Evolutionary conservation across 2,797 vertebrate genomes (phyloP).

Genomic region (Rallus crepitans): DNA sequence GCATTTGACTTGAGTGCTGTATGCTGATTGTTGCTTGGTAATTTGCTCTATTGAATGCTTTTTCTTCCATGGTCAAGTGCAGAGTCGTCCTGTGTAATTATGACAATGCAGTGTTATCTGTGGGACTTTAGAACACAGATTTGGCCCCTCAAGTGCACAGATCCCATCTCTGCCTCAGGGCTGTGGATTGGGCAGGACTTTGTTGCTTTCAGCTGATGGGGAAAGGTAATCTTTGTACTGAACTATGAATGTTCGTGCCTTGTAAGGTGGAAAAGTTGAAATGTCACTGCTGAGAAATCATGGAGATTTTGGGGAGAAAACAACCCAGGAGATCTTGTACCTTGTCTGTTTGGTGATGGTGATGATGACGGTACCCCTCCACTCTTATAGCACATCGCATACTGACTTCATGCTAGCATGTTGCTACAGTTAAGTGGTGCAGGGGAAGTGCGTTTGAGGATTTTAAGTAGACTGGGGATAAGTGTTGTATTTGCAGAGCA

Average conservation of each 20-base stretch:
- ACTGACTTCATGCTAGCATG: neutral
- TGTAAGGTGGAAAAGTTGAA: neutral
- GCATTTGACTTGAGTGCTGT: neutral
- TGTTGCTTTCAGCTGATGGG: neutral
- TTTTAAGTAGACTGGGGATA: neutral
- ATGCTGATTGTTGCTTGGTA: neutral
- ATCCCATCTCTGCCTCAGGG: neutral
- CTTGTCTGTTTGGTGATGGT: neutral
- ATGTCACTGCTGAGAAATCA: neutral
- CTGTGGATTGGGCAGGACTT: neutral
- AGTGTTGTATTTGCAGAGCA: neutral
- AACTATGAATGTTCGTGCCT: neutral
- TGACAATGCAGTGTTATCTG: neutral
- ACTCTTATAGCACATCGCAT: neutral
- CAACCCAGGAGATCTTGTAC: neutral
- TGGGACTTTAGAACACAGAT: neutral
- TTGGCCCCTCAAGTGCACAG: neutral
- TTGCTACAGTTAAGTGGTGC: neutral
- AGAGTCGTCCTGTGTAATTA: neutral
- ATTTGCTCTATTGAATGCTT: neutral
- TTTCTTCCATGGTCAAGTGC: neutral
- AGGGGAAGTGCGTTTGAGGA: neutral
- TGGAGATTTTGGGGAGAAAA: neutral
- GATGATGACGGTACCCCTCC: fast-evolving
- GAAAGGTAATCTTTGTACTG: neutral